phyloP scores from a whole-genome alignment of 2,888 invertebrate genomes.

The Drosophila mimica region DNA sequence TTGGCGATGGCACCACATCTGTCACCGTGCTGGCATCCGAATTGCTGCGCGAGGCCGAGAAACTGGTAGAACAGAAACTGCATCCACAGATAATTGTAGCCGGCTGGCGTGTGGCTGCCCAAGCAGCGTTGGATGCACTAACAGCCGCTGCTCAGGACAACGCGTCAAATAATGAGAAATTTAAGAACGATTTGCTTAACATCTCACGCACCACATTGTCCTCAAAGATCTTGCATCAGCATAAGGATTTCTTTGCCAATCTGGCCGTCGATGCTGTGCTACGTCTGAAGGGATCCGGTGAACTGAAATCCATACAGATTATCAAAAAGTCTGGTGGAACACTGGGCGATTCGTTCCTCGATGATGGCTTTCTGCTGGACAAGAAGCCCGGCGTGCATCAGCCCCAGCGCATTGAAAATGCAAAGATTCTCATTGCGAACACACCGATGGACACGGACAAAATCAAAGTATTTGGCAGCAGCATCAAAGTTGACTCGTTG shows the following conservation, averaged over 20 bases:
- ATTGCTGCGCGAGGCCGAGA: constrained; percentile 97
- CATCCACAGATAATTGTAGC: constrained; percentile 99
- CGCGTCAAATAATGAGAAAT: constrained; percentile 90
- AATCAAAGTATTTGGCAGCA: constrained; percentile 99
- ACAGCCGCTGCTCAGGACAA: constrained; percentile 92
- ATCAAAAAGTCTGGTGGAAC: constrained; percentile 98
- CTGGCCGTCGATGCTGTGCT: constrained; percentile 98
- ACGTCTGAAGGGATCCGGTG: constrained; percentile 97
- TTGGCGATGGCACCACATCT: constrained; percentile 99
- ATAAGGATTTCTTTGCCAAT: constrained; percentile 98
- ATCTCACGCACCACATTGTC: constrained; percentile 99
- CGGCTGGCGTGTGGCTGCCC: constrained; percentile 96
- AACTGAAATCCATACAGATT: constrained; percentile 97
- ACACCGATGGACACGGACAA: constrained; percentile 99
- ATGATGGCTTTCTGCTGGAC: constrained; percentile 97
- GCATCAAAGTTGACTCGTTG: constrained; percentile 96
- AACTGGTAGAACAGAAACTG: constrained; percentile 95
- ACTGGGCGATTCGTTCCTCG: constrained; percentile 97
- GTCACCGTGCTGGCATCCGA: constrained; percentile 97
- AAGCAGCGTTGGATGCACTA: constrained; percentile 93
- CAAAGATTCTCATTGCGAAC: constrained; percentile 98
- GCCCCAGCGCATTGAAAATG: constrained; percentile 96
- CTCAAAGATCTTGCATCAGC: constrained; percentile 98
- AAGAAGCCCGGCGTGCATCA: constrained; percentile 99
- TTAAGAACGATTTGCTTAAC: constrained; percentile 95